These are phyloP conservation scores for Latrodectus hesperus DNA, from an alignment of 2,888 invertebrate genomes.

Conservation along the genomic window DNA sequence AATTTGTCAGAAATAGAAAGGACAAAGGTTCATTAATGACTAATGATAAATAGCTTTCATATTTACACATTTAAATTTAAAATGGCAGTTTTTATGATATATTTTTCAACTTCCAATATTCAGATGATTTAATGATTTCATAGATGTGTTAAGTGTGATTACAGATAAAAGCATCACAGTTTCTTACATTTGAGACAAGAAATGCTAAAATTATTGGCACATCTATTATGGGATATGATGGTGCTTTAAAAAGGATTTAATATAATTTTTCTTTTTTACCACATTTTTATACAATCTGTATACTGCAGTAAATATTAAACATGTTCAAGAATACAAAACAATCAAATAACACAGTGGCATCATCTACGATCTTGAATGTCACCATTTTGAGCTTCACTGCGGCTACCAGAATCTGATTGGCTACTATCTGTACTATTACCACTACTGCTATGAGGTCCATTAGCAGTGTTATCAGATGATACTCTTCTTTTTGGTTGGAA, in stretches of 20 bases:
- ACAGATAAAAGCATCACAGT: conserved; percentile 52
- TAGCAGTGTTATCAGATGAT: conserved; percentile 65
- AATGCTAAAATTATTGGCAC: conserved; percentile 56
- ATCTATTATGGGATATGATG: conserved; percentile 23
- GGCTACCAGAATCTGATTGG: conserved; percentile 66
- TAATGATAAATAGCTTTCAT: no score
- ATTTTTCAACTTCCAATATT: no score
- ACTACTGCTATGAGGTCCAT: conserved; percentile 64
- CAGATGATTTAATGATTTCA: no score
- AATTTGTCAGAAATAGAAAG: no score
- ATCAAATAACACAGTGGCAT: conserved; percentile 4
- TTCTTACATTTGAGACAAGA: conserved; percentile 22
- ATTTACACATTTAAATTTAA: no score
- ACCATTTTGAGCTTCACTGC: conserved; percentile 65
- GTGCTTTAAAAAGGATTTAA: conserved; percentile 37
- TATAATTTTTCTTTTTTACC: conserved; percentile 33
- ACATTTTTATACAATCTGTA: background rate
- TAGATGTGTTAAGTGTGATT: no score
- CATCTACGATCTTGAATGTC: conserved; percentile 66
- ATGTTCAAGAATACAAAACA: conserved; percentile 17
- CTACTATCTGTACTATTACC: conserved; percentile 68
- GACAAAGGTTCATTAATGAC: no score
- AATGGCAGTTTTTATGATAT: no score
- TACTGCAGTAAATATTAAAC: conserved; percentile 9
- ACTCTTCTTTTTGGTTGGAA: conserved; percentile 76